Conservation (phyloP, 2,888 invertebrate species). For the Epirrhoe tristata region DNA sequence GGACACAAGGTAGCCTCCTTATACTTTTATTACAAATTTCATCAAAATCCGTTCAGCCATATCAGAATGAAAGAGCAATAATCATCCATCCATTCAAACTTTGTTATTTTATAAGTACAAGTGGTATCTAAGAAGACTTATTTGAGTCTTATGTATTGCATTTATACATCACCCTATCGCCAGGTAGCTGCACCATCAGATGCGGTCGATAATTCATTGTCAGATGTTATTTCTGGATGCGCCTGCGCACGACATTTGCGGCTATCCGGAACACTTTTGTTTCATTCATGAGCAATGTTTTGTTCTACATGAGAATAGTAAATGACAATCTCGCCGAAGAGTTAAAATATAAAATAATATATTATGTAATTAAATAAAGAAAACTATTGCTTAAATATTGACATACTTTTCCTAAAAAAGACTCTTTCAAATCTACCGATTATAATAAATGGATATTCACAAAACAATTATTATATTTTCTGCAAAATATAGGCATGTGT, state of each 20-base stretch:
- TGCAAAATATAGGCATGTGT: no score
- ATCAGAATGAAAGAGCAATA: no score
- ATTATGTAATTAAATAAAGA: neutral
- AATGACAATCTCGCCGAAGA: slow-evolving; percentile 39
- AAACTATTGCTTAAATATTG: no score
- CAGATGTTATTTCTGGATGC: slow-evolving; percentile 47
- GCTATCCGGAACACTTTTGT: slow-evolving; percentile 62
- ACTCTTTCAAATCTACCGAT: no score
- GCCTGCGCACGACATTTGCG: slow-evolving; percentile 55
- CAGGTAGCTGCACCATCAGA: slow-evolving; percentile 34
- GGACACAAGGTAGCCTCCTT: neutral
- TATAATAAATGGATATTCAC: no score
- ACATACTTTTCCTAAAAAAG: no score
- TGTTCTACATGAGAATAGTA: slow-evolving; percentile 45
- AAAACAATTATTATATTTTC: no score
- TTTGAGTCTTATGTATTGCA: neutral
- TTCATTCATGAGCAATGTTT: slow-evolving; percentile 62
- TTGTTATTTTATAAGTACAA: no score
- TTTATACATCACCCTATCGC: slow-evolving; percentile 1
- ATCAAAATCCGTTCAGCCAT: no score
- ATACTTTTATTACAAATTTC: no score
- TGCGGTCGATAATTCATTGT: slow-evolving; percentile 39
- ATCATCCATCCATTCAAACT: no score
- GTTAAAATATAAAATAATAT: neutral
- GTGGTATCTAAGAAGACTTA: no score